Evolutionary conservation across 1,140 invertebrate species (phyloP).

Genomic region (Holotrichia oblita): DNA sequence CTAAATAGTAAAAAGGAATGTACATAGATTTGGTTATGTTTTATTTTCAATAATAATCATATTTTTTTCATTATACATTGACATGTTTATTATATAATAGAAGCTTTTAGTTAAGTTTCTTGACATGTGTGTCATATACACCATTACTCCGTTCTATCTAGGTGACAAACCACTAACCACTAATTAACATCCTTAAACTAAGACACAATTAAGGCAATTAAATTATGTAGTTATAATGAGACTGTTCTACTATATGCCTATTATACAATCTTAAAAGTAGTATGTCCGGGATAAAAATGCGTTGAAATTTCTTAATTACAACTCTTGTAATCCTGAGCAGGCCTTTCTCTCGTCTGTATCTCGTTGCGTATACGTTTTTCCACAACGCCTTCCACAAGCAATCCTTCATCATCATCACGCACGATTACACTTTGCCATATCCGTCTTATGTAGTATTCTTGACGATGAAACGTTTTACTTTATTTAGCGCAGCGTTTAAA

Average conservation of each 20-base stretch:
- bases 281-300: background rate
- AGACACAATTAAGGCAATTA: background rate
- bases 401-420: background rate
- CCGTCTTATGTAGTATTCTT: background rate
- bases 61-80: no score
- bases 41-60: no score
- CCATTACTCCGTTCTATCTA: background rate
- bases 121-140: no score
- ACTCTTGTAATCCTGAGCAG: conserved; percentile 4
- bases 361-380: conserved; percentile 4
- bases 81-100: no score
- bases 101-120: no score
- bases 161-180: background rate
- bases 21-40: no score
- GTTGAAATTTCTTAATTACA: background rate
- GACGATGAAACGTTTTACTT: background rate
- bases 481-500: background rate
- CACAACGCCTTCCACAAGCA: background rate
- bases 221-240: background rate
- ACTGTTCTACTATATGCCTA: background rate
- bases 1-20: no score
- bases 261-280: background rate
- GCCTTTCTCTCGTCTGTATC: background rate
- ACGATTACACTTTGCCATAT: background rate
- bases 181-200: background rate